A percentile compares a stretch with the other conserved stretches of the same genome.
Evolutionary conservation across 2,797 vertebrate genomes (phyloP).

Genomic region (Podarcis siculus): DNA sequence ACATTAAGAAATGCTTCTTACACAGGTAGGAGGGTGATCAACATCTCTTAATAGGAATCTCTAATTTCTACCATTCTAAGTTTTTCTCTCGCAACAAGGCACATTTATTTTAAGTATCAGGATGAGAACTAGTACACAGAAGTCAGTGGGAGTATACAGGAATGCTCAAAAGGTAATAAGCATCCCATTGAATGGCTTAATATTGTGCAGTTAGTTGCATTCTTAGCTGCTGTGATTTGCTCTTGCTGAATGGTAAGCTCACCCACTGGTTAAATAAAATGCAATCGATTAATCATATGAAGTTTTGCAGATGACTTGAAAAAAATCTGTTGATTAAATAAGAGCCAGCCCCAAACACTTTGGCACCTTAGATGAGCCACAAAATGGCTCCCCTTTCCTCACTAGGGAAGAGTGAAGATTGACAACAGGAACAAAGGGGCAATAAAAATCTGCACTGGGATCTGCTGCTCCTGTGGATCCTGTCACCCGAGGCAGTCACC

Average conservation of each 20-base stretch:
- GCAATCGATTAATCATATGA: neutral
- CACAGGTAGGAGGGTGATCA: fast-evolving
- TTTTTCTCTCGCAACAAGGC: constrained; percentile 25
- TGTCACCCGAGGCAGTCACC: too few relatives aligned
- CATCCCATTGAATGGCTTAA: neutral
- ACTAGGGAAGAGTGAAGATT: too few relatives aligned
- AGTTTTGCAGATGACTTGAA: neutral
- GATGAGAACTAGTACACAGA: neutral
- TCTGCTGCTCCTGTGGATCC: too few relatives aligned
- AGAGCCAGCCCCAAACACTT: too few relatives aligned
- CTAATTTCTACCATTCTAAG: neutral
- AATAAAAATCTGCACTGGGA: too few relatives aligned
- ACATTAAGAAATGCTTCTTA: neutral
- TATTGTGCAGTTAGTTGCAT: neutral
- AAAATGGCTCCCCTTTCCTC: too few relatives aligned
- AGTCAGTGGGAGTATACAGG: neutral
- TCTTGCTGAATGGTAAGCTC: neutral
- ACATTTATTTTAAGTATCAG: constrained; percentile 7
- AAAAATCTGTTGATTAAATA: neutral
- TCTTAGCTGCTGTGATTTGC: neutral
- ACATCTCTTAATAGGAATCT: constrained; percentile 18
- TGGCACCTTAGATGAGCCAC: too few relatives aligned
- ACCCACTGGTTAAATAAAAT: neutral
- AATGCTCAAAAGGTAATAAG: neutral
- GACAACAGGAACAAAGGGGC: too few relatives aligned